These are phyloP conservation scores for Carabus problematicus DNA, from an alignment of 2,888 invertebrate genomes.

Conservation along the genomic window DNA sequence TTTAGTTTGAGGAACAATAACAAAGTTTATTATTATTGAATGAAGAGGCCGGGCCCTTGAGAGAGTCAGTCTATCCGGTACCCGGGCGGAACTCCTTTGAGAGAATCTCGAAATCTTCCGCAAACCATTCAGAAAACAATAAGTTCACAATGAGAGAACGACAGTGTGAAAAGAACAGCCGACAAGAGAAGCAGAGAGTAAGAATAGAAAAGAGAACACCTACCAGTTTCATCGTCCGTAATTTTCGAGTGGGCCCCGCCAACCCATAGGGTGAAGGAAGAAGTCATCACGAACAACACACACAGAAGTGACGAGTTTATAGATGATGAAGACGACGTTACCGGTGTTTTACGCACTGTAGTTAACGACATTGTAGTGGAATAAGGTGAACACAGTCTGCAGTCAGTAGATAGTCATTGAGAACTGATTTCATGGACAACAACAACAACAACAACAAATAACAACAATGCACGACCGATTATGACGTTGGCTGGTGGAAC, in stretches of 20 bases:
- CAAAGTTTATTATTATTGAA: conserved; percentile 11
- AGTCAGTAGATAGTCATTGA: conserved; percentile 27
- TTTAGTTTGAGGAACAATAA: conserved; percentile 18
- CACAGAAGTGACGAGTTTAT: conserved; percentile 19
- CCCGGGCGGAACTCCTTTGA: conserved; percentile 21
- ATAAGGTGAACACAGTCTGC: neutral
- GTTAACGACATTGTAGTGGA: conserved; percentile 18
- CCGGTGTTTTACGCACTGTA: conserved; percentile 17
- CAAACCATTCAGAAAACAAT: conserved; percentile 21
- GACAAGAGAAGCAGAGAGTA: neutral
- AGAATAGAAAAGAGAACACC: conserved; percentile 10
- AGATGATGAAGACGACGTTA: conserved; percentile 14
- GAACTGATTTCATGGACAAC: conserved; percentile 5
- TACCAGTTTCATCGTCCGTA: conserved; percentile 42
- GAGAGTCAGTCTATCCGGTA: too few species aligned
- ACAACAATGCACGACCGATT: conserved; percentile 2
- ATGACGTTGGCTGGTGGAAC: neutral
- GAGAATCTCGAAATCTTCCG: conserved; percentile 22
- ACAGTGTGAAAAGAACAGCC: neutral
- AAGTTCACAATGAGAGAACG: conserved; percentile 3
- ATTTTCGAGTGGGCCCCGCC: conserved; percentile 30
- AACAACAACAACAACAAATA: conserved; percentile 5
- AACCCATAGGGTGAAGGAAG: conserved; percentile 28
- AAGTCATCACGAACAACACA: conserved; percentile 14
- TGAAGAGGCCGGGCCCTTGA: neutral